These are phyloP conservation scores for Elachura formosa DNA, from an alignment of 2,113 vertebrate genomes.

Conservation along the genomic window DNA sequence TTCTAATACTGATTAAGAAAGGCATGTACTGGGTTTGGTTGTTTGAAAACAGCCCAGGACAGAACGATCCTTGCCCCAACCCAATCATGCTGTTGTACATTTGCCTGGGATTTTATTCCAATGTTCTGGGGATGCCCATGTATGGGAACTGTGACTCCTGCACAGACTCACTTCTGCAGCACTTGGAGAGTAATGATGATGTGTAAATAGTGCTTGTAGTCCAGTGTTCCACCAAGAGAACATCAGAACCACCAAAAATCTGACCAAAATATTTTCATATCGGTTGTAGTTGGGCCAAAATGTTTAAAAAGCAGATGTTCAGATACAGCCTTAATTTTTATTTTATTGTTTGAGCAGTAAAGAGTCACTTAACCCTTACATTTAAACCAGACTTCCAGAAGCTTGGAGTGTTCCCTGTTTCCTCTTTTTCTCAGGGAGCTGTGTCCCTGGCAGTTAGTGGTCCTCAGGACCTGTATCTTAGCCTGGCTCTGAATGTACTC, in stretches of 20 bases:
- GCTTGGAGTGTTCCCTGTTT: background rate
- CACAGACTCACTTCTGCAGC: background rate
- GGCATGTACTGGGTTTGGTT: background rate
- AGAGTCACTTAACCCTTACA: background rate
- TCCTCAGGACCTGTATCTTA: background rate
- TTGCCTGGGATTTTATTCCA: constrained; percentile 8
- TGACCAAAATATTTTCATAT: background rate
- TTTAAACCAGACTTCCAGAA: background rate
- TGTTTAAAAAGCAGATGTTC: background rate
- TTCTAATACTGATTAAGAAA: background rate
- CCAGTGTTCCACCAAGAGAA: background rate
- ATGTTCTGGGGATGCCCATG: background rate
- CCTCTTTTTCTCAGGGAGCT: background rate
- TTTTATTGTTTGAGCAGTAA: background rate
- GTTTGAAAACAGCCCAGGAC: constrained; percentile 15
- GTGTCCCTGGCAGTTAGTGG: background rate
- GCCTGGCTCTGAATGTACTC: background rate
- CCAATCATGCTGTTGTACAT: background rate
- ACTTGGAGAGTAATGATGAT: background rate
- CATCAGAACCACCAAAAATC: background rate
- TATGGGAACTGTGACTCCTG: constrained; percentile 10
- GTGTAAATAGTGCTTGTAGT: background rate
- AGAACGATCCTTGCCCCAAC: background rate
- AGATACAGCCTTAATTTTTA: background rate
- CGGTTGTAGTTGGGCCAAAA: background rate